phyloP scores from a whole-genome alignment of 2,888 invertebrate genomes.

The Taphrorychus bicolor region DNA sequence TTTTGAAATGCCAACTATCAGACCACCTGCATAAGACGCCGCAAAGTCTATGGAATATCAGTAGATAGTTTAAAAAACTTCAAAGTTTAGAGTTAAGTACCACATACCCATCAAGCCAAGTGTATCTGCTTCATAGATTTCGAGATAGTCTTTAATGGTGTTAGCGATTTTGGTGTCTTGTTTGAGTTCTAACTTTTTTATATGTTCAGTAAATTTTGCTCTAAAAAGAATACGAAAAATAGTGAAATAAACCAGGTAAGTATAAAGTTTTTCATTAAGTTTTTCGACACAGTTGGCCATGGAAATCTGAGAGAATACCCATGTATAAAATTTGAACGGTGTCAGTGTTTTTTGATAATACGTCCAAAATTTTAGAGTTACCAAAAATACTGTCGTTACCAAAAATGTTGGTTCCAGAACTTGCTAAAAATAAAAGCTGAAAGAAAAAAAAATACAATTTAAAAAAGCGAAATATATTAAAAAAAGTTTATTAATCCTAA shows the following conservation, averaged over 20 bases:
- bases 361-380: no score
- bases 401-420: no score
- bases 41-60: slow-evolving; percentile 31
- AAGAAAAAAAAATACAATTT: no score
- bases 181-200: slow-evolving; percentile 30
- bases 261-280: not conserved
- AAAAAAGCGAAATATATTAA: no score
- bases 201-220: slow-evolving; percentile 5
- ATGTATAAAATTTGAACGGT: no score
- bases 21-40: slow-evolving; percentile 34
- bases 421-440: no score
- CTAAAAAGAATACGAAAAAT: not conserved
- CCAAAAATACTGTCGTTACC: no score
- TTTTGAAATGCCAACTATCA: slow-evolving; percentile 21
- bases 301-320: no score
- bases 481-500: no score
- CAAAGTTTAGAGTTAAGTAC: not conserved
- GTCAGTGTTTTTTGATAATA: no score
- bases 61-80: not conserved
- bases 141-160: slow-evolving; percentile 13
- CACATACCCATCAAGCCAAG: slow-evolving; percentile 28
- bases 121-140: slow-evolving; percentile 25
- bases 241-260: not conserved
- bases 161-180: slow-evolving; percentile 23
- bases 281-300: no score